Evolutionary conservation across 2,888 invertebrate species (phyloP).

Genomic region (Athripsodes cinereus): DNA sequence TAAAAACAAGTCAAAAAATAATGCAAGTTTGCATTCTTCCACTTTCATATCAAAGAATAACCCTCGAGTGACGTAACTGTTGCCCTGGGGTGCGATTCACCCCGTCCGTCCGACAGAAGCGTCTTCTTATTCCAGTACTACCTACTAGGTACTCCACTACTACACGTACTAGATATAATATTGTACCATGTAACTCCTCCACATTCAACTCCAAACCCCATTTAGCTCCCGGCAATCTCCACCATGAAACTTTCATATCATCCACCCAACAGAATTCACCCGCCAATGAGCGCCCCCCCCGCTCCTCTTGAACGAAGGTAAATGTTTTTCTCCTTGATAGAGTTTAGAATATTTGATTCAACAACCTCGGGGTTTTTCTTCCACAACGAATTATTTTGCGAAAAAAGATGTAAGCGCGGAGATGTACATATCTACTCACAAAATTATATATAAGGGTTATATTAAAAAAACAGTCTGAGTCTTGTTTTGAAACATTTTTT

Average conservation of each 20-base stretch:
- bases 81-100: background rate
- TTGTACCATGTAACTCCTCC: background rate
- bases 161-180: background rate
- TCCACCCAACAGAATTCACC: background rate
- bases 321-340: background rate
- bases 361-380: background rate
- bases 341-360: background rate
- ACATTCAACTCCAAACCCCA: slow-evolving; percentile 1
- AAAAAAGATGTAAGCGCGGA: too few species aligned
- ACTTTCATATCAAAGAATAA: background rate
- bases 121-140: background rate
- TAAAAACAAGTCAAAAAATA: too few species aligned
- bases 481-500: too few species aligned
- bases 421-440: too few species aligned
- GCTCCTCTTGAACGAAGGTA: background rate
- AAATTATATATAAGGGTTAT: too few species aligned
- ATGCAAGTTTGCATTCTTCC: background rate
- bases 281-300: background rate
- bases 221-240: slow-evolving; percentile 6
- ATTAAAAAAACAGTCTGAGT: too few species aligned
- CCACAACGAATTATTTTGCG: background rate
- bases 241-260: slow-evolving; percentile 23
- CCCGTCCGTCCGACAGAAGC: background rate
- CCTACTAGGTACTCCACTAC: background rate
- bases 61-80: slow-evolving; percentile 3